Evolutionary conservation across 2,888 invertebrate species (phyloP).

Genomic region (Mermis nigrescens): DNA sequence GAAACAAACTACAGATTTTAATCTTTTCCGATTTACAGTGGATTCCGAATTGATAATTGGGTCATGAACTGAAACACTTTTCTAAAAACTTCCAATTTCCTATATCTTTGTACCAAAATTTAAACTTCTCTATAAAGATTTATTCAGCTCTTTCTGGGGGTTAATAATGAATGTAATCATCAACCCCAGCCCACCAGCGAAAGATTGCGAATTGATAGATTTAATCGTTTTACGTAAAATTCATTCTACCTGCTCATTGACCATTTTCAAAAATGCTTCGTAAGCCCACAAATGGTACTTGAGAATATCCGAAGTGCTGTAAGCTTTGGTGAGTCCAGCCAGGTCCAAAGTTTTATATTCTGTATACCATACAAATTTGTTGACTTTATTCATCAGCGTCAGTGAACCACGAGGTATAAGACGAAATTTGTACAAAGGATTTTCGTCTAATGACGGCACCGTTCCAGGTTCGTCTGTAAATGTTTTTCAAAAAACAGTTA

Average conservation of each 20-base stretch:
- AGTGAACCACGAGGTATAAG: slow-evolving; percentile 25
- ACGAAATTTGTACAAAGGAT: slow-evolving; percentile 23
- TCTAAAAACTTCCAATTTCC: no score
- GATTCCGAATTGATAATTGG: no score
- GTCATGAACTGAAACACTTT: no score
- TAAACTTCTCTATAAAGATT: no score
- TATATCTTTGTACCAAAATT: no score
- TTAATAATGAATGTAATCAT: no score
- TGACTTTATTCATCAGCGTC: slow-evolving; percentile 19
- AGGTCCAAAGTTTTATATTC: slow-evolving; percentile 29
- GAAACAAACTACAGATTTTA: no score
- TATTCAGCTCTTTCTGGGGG: no score
- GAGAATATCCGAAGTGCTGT: slow-evolving; percentile 24
- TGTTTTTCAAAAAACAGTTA: no score
- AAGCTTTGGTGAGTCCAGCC: slow-evolving; percentile 26
- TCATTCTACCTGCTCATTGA: slow-evolving; percentile 27
- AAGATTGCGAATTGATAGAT: neutral
- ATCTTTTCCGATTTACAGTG: no score
- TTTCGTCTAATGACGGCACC: slow-evolving; percentile 24
- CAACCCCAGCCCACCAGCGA: no score
- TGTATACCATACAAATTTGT: slow-evolving; percentile 28
- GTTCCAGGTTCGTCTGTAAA: slow-evolving; percentile 1
- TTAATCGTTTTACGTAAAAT: slow-evolving; percentile 9
- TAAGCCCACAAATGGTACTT: slow-evolving; percentile 29
- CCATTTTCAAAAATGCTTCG: slow-evolving; percentile 26